Evolutionary conservation across 2,888 invertebrate species (phyloP).

Genomic region (Tiliacea aurago): DNA sequence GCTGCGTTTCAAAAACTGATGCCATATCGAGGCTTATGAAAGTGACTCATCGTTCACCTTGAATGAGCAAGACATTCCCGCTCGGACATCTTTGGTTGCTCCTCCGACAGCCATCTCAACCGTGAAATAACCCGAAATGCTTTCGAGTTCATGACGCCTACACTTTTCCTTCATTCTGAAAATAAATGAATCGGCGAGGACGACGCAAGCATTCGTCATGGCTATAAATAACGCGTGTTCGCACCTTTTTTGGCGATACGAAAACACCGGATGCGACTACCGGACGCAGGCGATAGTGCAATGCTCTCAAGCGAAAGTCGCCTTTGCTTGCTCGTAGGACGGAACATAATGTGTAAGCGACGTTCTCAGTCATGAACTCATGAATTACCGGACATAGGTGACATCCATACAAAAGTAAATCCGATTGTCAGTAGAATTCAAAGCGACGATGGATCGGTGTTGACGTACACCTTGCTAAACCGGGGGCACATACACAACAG

Average conservation of each 20-base stretch:
- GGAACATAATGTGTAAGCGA: constrained; percentile 70
- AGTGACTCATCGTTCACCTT: constrained; percentile 67
- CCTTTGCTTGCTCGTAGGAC: constrained; percentile 70
- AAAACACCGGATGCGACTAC: constrained; percentile 89
- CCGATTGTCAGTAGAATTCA: constrained; percentile 75
- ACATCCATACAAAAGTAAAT: constrained; percentile 82
- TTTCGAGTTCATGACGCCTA: constrained; percentile 77
- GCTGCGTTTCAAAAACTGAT: constrained; percentile 60
- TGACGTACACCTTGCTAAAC: constrained; percentile 72
- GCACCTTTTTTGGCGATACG: constrained; percentile 89
- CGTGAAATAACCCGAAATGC: constrained; percentile 70
- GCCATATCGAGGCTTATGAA: constrained; percentile 51
- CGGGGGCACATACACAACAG: constrained; percentile 69
- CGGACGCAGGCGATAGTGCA: constrained; percentile 85
- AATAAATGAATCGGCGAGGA: constrained; percentile 83
- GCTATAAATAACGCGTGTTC: constrained; percentile 88
- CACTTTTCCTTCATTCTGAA: constrained; percentile 81
- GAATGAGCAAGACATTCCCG: constrained; percentile 48
- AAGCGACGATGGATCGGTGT: constrained; percentile 72
- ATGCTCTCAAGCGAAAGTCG: constrained; percentile 83
- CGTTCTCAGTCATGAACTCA: constrained; percentile 74
- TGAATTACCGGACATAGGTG: constrained; percentile 84
- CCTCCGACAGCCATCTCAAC: constrained; percentile 48
- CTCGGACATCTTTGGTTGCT: constrained; percentile 42
- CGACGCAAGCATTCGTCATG: constrained; percentile 84